Evolutionary conservation across 2,113 vertebrate species (phyloP).

Genomic region (Syrrhaptes paradoxus): DNA sequence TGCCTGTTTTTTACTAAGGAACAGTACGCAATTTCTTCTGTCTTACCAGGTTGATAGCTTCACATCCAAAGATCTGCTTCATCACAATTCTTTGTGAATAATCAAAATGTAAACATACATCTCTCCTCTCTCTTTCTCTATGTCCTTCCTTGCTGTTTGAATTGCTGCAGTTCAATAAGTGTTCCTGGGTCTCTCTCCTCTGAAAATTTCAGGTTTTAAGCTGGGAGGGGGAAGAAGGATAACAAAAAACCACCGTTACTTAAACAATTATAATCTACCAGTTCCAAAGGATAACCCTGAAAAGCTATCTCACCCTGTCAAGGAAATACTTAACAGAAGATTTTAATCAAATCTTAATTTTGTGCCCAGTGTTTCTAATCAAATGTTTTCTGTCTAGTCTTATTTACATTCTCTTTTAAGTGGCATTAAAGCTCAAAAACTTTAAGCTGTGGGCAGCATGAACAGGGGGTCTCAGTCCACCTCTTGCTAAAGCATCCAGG

Average conservation of each 20-base stretch:
- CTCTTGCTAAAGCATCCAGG: neutral
- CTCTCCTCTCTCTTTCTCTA: neutral
- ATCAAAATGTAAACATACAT: neutral
- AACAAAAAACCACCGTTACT: neutral
- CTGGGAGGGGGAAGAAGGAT: fast-evolving
- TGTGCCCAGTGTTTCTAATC: neutral
- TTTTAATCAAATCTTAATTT: neutral
- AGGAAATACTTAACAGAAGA: neutral
- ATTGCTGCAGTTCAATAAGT: neutral
- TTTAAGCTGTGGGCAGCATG: neutral
- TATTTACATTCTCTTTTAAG: neutral
- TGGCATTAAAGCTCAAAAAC: neutral
- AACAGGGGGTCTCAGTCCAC: neutral
- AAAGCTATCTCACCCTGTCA: neutral
- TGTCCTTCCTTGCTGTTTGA: neutral
- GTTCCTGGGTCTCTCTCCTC: neutral
- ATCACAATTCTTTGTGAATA: neutral
- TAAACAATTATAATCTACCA: neutral
- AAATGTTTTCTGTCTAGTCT: neutral
- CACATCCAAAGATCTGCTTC: neutral
- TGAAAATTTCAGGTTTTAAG: neutral
- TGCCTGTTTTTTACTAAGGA: neutral
- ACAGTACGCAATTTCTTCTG: neutral
- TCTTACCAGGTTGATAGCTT: neutral
- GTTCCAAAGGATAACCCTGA: neutral